Conservation (phyloP, 1,140 invertebrate species). For the Calosoma granatense region DNA sequence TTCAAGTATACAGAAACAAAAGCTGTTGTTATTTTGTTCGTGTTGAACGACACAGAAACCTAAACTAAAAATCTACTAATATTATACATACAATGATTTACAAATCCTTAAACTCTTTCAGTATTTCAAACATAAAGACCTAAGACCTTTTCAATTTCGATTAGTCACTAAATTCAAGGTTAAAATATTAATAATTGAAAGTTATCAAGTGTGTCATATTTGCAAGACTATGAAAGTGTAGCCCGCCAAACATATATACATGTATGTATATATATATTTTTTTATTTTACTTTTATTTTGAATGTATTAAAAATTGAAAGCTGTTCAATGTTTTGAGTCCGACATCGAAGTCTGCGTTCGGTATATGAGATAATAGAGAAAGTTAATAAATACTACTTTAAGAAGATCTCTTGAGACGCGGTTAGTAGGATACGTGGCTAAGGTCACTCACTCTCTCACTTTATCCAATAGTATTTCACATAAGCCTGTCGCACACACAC, state of each 20-base stretch:
- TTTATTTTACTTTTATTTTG: conserved; percentile 5
- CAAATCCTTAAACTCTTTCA: too few species aligned
- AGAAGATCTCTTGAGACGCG: not conserved
- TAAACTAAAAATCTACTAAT: too few species aligned
- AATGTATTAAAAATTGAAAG: conserved; percentile 8
- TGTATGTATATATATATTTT: not conserved
- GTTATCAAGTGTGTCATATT: not conserved
- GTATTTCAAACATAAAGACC: too few species aligned
- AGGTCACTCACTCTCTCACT: not conserved
- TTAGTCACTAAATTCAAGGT: not conserved
- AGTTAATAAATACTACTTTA: not conserved
- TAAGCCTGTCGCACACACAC: not conserved
- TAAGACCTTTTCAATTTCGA: not conserved
- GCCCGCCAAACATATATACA: not conserved
- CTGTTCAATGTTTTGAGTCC: not conserved
- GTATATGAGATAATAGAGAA: conserved; percentile 3
- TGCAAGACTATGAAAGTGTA: not conserved
- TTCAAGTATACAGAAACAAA: too few species aligned
- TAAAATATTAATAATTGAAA: conserved; percentile 5
- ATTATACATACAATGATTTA: too few species aligned
- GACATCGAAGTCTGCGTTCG: not conserved
- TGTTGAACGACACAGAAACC: too few species aligned
- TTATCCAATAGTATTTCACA: not conserved
- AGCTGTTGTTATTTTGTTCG: too few species aligned
- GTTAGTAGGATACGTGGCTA: not conserved